Percentiles rank a stretch among this genome's conserved stretches.
Evolutionary conservation across 2,113 vertebrate species (phyloP).

Genomic region (Hystrix cristata): DNA sequence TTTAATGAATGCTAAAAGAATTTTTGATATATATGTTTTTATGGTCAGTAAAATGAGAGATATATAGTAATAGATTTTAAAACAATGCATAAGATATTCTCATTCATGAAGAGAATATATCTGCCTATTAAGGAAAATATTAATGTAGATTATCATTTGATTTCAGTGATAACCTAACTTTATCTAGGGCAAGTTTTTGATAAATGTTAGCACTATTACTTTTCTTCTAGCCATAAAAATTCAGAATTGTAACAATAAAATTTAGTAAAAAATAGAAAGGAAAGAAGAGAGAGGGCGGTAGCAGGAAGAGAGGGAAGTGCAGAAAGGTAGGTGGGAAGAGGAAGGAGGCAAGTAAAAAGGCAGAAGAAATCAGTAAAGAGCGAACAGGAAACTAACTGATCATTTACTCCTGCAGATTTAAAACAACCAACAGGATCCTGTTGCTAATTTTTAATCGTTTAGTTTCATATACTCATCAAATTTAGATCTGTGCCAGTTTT

Average conservation of each 20-base stretch:
- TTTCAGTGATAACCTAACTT: not conserved
- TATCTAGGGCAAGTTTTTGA: not conserved
- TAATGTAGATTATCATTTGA: not conserved
- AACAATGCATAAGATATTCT: conserved; percentile 16
- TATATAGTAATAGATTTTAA: conserved; percentile 58
- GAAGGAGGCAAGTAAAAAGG: accelerated
- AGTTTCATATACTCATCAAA: not conserved
- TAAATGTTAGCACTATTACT: not conserved
- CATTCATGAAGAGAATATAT: not conserved
- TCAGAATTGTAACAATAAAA: not conserved
- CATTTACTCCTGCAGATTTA: not conserved
- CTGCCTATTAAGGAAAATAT: not conserved
- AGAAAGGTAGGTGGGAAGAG: not conserved
- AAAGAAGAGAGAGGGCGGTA: not conserved
- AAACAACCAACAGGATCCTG: not conserved
- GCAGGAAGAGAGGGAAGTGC: not conserved
- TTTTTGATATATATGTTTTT: not conserved
- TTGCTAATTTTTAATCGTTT: not conserved
- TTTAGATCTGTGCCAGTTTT: not conserved
- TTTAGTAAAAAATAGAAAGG: not conserved
- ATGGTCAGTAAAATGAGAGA: not conserved
- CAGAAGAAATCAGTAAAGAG: not conserved
- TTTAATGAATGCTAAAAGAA: conserved; percentile 53
- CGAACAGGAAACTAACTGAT: not conserved
- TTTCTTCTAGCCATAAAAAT: not conserved